Evolutionary conservation across 2,113 vertebrate genomes (phyloP), one percentile per base, ranked within the genome.

Genomic region (Xiphophorus hellerii): DNA sequence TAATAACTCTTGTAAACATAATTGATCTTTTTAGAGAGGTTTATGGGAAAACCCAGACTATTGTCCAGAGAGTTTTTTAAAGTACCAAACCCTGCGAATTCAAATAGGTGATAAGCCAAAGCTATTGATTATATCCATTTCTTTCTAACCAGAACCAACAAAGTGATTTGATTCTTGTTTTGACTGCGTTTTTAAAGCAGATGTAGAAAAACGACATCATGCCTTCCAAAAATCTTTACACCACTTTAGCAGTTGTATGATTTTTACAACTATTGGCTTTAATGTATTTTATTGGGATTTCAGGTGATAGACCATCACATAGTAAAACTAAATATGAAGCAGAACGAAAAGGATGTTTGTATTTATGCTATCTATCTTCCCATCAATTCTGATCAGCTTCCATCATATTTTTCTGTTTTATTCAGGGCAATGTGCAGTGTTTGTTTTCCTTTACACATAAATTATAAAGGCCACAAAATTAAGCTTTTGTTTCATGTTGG

Each of bases 161-260:
- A 25, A 67, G 17, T 33, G 33, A 71, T 66, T 20, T 22, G 33
- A 58, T 30, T 30, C 3, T 71, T 27, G 39, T n/a, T 58, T 44
- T 27, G 27, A 69, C n/a, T 62, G 9, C 27, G 8, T 62, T 65
- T 30, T 71, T 65, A 20, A 71, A 77, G 51, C 72, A 65, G 63
- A 15, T 63, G 33, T 30, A 51, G 35, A 73, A 28, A 71, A 79
- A 29, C 27, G 39, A 37, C 37, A n/a, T 10, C 2, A 58, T 58
- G 2, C 0, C 51, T 58, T 58, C 22, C 22, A n/a, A 58, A 25
- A 58, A 0, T 58, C 5, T 58, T 58, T n/a, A 58, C 51, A 58
- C 51, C 25, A 8, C 48, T 54, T 54, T 54, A 4, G 10, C 51
- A 25, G 5, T 58, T 58, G 8, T 8, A n/a, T 10, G 25, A n/a